Conservation (phyloP, 2,888 invertebrate genomes). For the Nemotelus nigrinus region DNA sequence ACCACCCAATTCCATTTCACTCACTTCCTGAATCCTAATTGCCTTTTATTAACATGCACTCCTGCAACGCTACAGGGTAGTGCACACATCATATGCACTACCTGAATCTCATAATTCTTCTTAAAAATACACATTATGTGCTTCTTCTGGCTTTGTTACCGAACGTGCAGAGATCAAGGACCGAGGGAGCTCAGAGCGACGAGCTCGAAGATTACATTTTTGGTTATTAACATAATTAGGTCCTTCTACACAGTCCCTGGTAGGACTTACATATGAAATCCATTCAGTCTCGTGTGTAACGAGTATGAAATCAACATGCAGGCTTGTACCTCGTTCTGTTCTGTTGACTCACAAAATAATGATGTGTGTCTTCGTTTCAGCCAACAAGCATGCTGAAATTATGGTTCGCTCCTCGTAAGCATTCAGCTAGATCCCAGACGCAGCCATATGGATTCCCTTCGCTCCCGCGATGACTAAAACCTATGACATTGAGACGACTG, state of each 20-base stretch:
- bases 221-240: slow-evolving; percentile 52
- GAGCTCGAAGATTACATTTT: slow-evolving; percentile 51
- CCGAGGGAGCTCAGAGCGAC: slow-evolving; percentile 47
- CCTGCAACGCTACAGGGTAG: neutral
- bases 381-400: slow-evolving; percentile 18
- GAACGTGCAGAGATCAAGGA: neutral
- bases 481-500: neutral
- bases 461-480: neutral
- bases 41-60: slow-evolving; percentile 31
- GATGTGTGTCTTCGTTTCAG: slow-evolving; percentile 40
- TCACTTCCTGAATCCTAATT: neutral
- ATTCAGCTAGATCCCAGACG: slow-evolving; percentile 21
- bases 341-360: slow-evolving; percentile 42
- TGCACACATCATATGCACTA: slow-evolving; percentile 1
- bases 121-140: neutral
- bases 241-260: slow-evolving; percentile 41
- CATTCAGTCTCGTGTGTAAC: slow-evolving; percentile 42
- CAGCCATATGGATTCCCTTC: slow-evolving; percentile 16
- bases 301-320: slow-evolving; percentile 34
- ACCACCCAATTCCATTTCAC: neutral
- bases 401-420: slow-evolving; percentile 34
- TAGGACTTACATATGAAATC: slow-evolving; percentile 27
- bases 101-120: neutral
- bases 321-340: slow-evolving; percentile 24
- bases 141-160: too few species aligned